Evolutionary conservation across 1,140 invertebrate species (phyloP).

Genomic region (Adelges cooleyi): DNA sequence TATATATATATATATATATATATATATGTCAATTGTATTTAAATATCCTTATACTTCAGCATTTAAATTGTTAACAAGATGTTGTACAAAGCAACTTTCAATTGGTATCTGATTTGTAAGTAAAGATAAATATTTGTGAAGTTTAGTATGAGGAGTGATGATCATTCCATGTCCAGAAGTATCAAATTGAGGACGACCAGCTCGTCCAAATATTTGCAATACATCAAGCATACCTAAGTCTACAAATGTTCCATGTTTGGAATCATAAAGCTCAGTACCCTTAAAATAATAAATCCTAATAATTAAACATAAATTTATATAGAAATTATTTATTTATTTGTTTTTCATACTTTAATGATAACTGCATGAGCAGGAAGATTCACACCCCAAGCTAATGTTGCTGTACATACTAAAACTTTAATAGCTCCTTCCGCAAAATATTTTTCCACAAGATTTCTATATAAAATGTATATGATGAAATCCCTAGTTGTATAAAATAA

Average conservation of each 20-base stretch:
- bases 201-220: slow-evolving; percentile 97
- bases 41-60: slow-evolving; percentile 61
- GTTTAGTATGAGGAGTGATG: slow-evolving; percentile 85
- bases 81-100: slow-evolving; percentile 90
- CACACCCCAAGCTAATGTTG: slow-evolving; percentile 98
- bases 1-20: neutral
- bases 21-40: slow-evolving; percentile 7
- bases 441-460: slow-evolving; percentile 70
- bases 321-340: neutral
- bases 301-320: neutral
- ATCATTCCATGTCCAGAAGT: slow-evolving; percentile 84
- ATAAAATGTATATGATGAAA: slow-evolving; percentile 33
- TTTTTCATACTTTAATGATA: slow-evolving; percentile 77
- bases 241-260: slow-evolving; percentile 85
- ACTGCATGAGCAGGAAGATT: slow-evolving; percentile 97
- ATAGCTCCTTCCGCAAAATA: slow-evolving; percentile 79
- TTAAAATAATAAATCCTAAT: slow-evolving; percentile 40
- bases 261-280: slow-evolving; percentile 97
- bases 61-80: slow-evolving; percentile 92
- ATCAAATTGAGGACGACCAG: slow-evolving; percentile 90
- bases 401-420: slow-evolving; percentile 91
- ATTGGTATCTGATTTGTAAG: slow-evolving; percentile 96
- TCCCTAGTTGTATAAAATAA: neutral
- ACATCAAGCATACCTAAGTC: slow-evolving; percentile 96
- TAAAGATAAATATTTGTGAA: slow-evolving; percentile 85